These are phyloP conservation scores for Triplophysa yarkandensis DNA, from an alignment of 2,797 vertebrate genomes.

Conservation along the genomic window DNA sequence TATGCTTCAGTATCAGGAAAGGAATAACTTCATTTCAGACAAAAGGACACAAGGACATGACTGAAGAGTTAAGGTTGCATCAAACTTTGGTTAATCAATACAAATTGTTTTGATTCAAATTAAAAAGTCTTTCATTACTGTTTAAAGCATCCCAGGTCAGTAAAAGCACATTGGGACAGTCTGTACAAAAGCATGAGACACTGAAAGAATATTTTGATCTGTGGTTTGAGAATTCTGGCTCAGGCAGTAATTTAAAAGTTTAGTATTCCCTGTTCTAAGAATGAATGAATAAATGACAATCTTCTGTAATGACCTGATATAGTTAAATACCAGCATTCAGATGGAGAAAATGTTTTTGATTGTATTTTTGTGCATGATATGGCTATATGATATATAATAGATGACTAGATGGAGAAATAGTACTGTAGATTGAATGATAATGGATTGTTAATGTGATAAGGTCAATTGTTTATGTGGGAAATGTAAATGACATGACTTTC, in stretches of 20 bases:
- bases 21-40: not conserved
- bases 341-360: constrained; percentile 10
- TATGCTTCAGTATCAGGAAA: not conserved
- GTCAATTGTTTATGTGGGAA: not conserved
- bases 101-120: not conserved
- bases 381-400: constrained; percentile 30
- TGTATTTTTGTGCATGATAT: constrained; percentile 35
- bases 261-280: not conserved
- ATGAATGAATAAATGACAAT: constrained; percentile 13
- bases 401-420: constrained; percentile 7
- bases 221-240: constrained; percentile 25
- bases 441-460: constrained; percentile 1
- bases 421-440: not conserved
- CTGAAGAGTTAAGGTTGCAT: not conserved
- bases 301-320: not conserved
- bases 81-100: not conserved
- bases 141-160: not conserved
- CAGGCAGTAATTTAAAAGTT: not conserved
- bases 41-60: not conserved
- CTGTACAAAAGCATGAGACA: constrained; percentile 51
- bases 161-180: not conserved
- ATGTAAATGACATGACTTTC: not conserved
- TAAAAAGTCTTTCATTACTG: not conserved
- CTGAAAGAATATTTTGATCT: constrained; percentile 31
- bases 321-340: not conserved